These are phyloP conservation scores for Zeus faber DNA, from an alignment of 2,113 vertebrate genomes.

Conservation along the genomic window DNA sequence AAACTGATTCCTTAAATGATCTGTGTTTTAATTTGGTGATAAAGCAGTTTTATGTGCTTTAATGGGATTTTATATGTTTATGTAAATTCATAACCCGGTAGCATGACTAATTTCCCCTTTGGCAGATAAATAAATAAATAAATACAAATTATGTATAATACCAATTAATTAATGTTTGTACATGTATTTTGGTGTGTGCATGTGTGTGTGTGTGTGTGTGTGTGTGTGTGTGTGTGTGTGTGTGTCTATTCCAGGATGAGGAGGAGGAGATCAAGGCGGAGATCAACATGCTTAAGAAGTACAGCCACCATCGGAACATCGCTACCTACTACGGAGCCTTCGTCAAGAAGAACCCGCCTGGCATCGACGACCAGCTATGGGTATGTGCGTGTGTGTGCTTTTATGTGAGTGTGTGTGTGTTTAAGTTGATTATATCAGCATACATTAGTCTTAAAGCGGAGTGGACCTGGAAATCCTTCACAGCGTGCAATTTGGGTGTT, in stretches of 20 bases:
- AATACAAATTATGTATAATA: no score
- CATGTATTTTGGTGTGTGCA: neutral
- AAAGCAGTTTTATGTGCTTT: no score
- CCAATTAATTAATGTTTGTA: no score
- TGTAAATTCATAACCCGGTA: no score
- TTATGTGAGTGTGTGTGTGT: neutral
- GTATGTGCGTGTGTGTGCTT: slow-evolving; percentile 54
- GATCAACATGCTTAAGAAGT: slow-evolving; percentile 99
- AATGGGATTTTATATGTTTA: no score
- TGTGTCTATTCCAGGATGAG: slow-evolving; percentile 84
- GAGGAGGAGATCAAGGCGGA: slow-evolving; percentile 99
- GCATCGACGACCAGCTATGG: slow-evolving; percentile 97
- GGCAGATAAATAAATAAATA: no score
- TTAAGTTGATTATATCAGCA: neutral
- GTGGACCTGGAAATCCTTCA: no score
- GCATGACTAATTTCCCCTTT: no score
- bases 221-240: slow-evolving; percentile 13
- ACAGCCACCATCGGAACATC: slow-evolving; percentile 95
- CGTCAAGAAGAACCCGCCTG: slow-evolving; percentile 97
- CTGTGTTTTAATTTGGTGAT: no score
- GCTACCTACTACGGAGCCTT: slow-evolving; percentile 97
- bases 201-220: neutral
- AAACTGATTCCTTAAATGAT: no score
- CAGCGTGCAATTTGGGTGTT: no score
- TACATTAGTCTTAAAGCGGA: no score